A percentile compares a stretch with the other conserved stretches of the same genome.
These are phyloP conservation scores for Cassiopea xamachana DNA, from an alignment of 30 jellyfish, hydroid and myxozoan species.

Conservation along the genomic window DNA sequence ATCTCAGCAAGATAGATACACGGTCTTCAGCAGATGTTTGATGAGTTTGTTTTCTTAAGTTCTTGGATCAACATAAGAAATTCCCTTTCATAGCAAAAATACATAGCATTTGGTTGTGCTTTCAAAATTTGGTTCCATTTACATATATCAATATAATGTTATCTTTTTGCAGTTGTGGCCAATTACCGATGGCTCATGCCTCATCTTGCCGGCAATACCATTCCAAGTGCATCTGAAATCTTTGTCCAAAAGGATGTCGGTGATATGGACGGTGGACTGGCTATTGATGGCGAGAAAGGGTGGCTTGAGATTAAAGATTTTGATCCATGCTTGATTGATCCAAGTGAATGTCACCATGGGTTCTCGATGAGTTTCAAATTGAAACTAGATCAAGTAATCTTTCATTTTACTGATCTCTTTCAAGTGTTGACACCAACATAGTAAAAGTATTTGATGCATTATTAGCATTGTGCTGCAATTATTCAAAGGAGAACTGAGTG, in stretches of 20 bases:
- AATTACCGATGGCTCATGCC: constrained; percentile 93
- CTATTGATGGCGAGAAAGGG: constrained; percentile 85
- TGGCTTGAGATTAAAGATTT: constrained; percentile 86
- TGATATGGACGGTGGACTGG: constrained; percentile 95
- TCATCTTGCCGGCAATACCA: constrained; percentile 42
- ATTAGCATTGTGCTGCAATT: no score
- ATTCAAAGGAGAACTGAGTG: no score
- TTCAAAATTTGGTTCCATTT: not conserved
- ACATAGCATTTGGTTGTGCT: no score
- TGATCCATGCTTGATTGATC: constrained; percentile 77
- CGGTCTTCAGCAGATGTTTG: no score
- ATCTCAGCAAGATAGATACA: no score
- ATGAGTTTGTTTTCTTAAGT: no score
- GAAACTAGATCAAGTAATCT: constrained; percentile 85
- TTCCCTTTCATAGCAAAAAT: no score
- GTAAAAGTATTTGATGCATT: no score
- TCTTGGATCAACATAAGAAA: no score
- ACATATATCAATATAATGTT: no score
- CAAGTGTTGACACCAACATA: no score
- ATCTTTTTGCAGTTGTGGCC: constrained; percentile 82
- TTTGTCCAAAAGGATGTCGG: constrained; percentile 70
- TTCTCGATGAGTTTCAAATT: constrained; percentile 93
- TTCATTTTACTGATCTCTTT: not conserved
- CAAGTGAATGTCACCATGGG: constrained; percentile 93
- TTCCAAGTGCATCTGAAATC: constrained; percentile 92